These are phyloP conservation scores for Eriosoma lanigerum DNA, from an alignment of 1,140 invertebrate species.

Conservation along the genomic window DNA sequence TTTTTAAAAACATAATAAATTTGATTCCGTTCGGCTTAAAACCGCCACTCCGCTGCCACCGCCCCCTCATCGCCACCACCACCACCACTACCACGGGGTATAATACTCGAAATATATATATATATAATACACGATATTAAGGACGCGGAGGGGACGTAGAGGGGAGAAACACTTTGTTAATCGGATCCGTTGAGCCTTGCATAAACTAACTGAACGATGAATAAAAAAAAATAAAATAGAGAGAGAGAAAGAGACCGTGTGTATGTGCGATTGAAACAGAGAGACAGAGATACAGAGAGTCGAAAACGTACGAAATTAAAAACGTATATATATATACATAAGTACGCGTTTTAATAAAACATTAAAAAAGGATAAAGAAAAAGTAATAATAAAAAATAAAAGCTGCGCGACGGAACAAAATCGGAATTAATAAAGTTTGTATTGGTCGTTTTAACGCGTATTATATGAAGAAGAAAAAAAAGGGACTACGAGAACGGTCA, in stretches of 20 bases:
- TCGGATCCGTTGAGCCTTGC: conserved; percentile 49
- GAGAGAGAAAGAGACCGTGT: neutral
- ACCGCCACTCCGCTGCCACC: neutral
- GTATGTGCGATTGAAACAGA: no score
- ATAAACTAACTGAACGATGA: conserved; percentile 35
- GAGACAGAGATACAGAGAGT: neutral
- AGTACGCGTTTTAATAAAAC: conserved; percentile 40
- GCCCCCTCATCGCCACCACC: no score
- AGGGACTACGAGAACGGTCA: conserved; percentile 25
- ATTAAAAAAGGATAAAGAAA: conserved; percentile 42
- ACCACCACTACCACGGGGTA: neutral
- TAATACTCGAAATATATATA: conserved; percentile 12
- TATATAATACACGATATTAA: conserved; percentile 30
- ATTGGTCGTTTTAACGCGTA: conserved; percentile 46
- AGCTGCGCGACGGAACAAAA: conserved; percentile 28
- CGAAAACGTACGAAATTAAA: conserved; percentile 47
- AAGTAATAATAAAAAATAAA: conserved; percentile 44
- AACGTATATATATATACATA: conserved; percentile 17
- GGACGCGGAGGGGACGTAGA: neutral
- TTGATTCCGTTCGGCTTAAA: conserved; percentile 49
- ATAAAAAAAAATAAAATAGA: conserved; percentile 35
- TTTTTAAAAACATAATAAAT: conserved; percentile 52
- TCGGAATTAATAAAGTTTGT: conserved; percentile 52
- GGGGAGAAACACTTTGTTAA: conserved; percentile 47
- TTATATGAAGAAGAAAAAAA: neutral